phyloP scores from a whole-genome alignment of 2,113 vertebrate species.

The Cromileptes altivelis region DNA sequence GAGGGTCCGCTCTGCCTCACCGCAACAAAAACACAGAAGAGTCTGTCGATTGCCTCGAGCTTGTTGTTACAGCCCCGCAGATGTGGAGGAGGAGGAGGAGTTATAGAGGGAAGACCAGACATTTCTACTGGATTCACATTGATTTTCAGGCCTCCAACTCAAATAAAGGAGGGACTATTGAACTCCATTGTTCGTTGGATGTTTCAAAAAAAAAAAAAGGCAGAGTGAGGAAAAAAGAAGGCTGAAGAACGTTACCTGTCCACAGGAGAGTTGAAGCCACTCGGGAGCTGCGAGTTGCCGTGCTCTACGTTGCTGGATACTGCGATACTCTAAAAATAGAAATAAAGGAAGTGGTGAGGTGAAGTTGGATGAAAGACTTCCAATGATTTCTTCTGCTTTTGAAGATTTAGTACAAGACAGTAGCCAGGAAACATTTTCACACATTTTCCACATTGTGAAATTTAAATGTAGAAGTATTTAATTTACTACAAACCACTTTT shows the following conservation, averaged over 20 bases:
- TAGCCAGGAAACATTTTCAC: neutral
- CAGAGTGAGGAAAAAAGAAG: neutral
- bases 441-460: neutral
- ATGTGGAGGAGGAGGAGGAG: conserved; percentile 53
- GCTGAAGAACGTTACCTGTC: conserved; percentile 87
- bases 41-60: conserved; percentile 27
- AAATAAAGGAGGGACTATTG: neutral
- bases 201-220: neutral
- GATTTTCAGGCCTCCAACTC: conserved; percentile 10
- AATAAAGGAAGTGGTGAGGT: conserved; percentile 16
- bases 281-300: conserved; percentile 75
- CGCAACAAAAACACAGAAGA: conserved; percentile 52
- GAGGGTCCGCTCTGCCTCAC: conserved; percentile 44
- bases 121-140: conserved; percentile 18
- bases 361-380: neutral
- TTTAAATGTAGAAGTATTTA: neutral
- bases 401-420: neutral
- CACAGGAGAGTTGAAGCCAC: conserved; percentile 89
- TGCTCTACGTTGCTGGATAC: conserved; percentile 83
- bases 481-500: neutral
- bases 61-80: conserved; percentile 60
- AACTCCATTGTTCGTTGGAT: neutral
- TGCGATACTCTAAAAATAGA: conserved; percentile 85
- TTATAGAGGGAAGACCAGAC: neutral
- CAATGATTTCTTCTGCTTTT: neutral